These are phyloP conservation scores for Eupsilia transversa DNA, from an alignment of 2,888 invertebrate species.

Conservation along the genomic window DNA sequence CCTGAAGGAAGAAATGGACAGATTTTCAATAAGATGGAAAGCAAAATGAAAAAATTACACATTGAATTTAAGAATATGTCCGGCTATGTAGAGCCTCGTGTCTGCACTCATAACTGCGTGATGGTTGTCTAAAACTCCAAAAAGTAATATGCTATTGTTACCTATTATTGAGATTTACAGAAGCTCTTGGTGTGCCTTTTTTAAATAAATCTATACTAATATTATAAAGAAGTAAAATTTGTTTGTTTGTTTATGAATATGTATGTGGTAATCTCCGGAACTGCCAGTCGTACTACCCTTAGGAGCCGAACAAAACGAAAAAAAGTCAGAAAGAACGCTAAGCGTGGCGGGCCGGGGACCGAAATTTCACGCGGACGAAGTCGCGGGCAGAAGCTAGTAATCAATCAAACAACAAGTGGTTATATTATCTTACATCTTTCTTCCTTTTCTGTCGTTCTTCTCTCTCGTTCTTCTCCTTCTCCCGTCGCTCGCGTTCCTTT, in stretches of 20 bases:
- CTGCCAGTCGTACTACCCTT: too few species aligned
- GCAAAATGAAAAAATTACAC: neutral
- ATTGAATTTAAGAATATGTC: neutral
- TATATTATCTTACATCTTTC: slow-evolving; percentile 75
- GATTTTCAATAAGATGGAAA: neutral
- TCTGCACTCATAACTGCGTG: neutral
- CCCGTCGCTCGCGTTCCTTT: slow-evolving; percentile 75
- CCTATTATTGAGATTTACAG: neutral
- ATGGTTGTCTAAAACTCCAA: neutral
- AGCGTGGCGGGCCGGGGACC: too few species aligned
- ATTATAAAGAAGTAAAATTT: too few species aligned
- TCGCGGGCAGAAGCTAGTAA: too few species aligned
- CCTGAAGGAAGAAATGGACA: slow-evolving; percentile 63
- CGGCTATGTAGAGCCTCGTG: neutral
- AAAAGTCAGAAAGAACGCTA: too few species aligned
- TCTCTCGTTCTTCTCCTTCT: slow-evolving; percentile 77
- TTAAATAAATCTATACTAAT: too few species aligned
- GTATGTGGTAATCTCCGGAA: too few species aligned
- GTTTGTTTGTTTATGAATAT: too few species aligned
- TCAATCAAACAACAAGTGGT: neutral
- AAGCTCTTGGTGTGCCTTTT: neutral
- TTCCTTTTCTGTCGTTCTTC: slow-evolving; percentile 85
- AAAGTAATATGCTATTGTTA: neutral
- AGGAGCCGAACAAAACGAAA: too few species aligned
- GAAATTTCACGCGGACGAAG: too few species aligned